phyloP scores from a whole-genome alignment of 2,113 vertebrate species.

The Brachirus orientalis region DNA sequence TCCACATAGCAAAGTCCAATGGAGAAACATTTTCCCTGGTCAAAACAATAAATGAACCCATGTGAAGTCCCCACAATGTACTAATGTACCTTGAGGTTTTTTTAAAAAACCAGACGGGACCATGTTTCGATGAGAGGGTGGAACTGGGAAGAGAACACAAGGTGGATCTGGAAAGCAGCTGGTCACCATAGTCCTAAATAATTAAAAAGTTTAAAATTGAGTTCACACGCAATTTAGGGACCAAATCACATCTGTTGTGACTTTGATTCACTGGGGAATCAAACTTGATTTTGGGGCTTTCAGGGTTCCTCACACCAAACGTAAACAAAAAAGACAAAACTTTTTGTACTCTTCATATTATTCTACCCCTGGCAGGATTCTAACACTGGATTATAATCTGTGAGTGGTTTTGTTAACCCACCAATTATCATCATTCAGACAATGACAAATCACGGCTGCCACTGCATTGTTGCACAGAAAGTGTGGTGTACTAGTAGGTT shows the following conservation, averaged over 20 bases:
- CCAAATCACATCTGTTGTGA: not conserved
- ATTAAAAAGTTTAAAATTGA: not conserved
- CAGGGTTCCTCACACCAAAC: not conserved
- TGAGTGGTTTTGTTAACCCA: slow-evolving; percentile 21
- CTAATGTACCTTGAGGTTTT: too few species aligned
- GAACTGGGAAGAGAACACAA: too few species aligned
- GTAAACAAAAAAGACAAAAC: too few species aligned
- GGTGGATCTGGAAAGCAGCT: too few species aligned
- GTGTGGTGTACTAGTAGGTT: slow-evolving; percentile 22
- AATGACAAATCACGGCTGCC: not conserved
- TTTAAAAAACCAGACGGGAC: too few species aligned
- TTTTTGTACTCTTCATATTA: not conserved
- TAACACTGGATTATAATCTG: not conserved
- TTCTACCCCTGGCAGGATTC: not conserved
- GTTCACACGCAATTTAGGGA: not conserved
- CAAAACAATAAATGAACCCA: too few species aligned
- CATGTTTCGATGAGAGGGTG: too few species aligned
- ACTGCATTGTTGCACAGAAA: slow-evolving; percentile 22
- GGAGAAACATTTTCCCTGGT: too few species aligned
- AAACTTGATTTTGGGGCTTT: not conserved
- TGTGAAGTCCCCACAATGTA: too few species aligned
- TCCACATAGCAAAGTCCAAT: too few species aligned
- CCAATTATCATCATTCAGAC: slow-evolving; percentile 17
- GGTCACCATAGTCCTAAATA: too few species aligned
- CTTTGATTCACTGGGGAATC: not conserved